phyloP scores from a whole-genome alignment of 2,113 vertebrate species.

The Pantherophis guttatus region DNA sequence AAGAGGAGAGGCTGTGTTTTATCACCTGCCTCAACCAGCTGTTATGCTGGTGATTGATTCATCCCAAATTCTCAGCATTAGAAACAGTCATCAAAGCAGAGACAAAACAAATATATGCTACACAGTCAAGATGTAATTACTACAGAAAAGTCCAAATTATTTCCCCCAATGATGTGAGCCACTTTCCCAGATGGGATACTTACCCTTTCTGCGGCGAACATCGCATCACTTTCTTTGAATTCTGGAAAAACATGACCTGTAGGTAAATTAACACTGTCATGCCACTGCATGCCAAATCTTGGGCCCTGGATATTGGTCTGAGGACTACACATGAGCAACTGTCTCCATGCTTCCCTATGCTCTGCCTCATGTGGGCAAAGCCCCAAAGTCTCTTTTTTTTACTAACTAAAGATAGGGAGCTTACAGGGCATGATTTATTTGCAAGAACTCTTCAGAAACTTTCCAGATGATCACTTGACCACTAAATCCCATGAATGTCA shows the following conservation, averaged over 20 bases:
- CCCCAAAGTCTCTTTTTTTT: not conserved
- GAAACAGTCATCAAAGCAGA: not conserved
- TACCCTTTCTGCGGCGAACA: constrained; percentile 96
- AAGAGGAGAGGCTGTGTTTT: not conserved
- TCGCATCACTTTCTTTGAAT: constrained; percentile 97
- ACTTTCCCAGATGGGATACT: constrained; percentile 46
- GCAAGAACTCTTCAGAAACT: not conserved
- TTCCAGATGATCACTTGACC: not conserved
- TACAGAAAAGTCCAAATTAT: not conserved
- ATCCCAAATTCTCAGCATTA: not conserved
- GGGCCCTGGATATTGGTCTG: not conserved
- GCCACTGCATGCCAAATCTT: accelerated
- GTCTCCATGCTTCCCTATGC: not conserved
- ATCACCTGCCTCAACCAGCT: not conserved
- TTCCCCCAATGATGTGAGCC: not conserved
- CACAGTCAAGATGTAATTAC: not conserved
- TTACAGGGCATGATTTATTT: not conserved
- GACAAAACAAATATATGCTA: not conserved
- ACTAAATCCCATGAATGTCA: not conserved
- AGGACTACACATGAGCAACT: not conserved
- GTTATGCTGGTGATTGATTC: not conserved
- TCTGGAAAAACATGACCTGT: constrained; percentile 93
- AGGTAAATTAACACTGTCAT: not conserved
- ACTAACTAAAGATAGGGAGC: not conserved
- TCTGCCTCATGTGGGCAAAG: not conserved